Conservation (phyloP, 2,888 invertebrate species). For the Trichopoda pennipes region DNA sequence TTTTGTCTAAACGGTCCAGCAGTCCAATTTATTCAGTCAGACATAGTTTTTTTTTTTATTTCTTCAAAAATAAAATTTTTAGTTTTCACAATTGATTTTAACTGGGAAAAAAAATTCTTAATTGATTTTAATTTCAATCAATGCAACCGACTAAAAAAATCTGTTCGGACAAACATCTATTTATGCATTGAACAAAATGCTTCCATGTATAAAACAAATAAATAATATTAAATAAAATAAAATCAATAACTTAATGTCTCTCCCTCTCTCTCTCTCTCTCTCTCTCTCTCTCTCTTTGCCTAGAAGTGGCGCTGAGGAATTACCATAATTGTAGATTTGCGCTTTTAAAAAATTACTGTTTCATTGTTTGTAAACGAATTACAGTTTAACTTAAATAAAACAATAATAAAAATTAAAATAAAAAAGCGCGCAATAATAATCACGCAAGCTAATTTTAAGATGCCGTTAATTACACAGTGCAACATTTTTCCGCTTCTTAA, state of each 20-base stretch:
- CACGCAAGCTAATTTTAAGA: background rate
- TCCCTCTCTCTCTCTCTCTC: too few species aligned
- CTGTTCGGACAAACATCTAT: conserved; percentile 46
- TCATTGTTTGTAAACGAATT: background rate
- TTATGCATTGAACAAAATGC: conserved; percentile 42
- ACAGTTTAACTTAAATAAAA: background rate
- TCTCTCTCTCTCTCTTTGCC: too few species aligned
- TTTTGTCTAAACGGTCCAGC: conserved; percentile 17
- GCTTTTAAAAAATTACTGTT: background rate
- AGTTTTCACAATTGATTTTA: conserved; percentile 17
- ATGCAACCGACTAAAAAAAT: conserved; percentile 50
- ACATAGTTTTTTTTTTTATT: conserved; percentile 9
- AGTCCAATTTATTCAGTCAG: conserved; percentile 32
- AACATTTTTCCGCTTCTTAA: too few species aligned
- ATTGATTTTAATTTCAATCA: conserved; percentile 58
- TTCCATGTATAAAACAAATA: conserved; percentile 4
- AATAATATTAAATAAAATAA: conserved; percentile 10
- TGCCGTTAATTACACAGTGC: too few species aligned
- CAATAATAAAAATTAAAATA: background rate
- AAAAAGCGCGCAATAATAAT: background rate
- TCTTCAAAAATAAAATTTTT: background rate
- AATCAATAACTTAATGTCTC: conserved; percentile 24
- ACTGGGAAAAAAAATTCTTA: conserved; percentile 29
- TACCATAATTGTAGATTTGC: conserved; percentile 30
- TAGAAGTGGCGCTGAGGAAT: conserved; percentile 18